Evolutionary conservation across 2,888 invertebrate genomes (phyloP), one percentile per base, ranked within the genome.

Genomic region (Chloromyia formosa): DNA sequence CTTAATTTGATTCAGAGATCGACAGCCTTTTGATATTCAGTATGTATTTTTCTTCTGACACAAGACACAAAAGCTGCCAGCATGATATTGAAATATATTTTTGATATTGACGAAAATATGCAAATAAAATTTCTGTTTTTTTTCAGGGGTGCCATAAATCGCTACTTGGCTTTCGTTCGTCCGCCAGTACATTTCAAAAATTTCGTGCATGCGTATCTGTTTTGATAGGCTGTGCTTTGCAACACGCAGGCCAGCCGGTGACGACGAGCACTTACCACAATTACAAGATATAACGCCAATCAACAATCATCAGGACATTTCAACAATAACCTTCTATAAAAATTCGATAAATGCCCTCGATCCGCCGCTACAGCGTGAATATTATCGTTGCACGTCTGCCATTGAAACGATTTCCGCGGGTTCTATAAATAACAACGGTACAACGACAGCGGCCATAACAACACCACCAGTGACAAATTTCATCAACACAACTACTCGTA

Each of bases 211-310:
- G 94, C 94, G 94, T 90, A 92, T 94, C 90, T 94, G 94, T 88
- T 93, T 94, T 88, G 93, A 94, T 88, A 91, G 91, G 89, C 89
- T 92, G 88, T 94, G 94, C 92, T 94, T 94, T 92, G 92, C 93
- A 90, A 93, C 93, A 89, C 90, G 90, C 91, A 92, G 91, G 89
- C 91, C 91, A 85, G 89, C 90, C 88, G 90, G 89, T 90, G 92
- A 89, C 89, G 92, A 92, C 89, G 92, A 92, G 89, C 77, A 78
- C 76, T 68, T 77, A 74, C 79, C 76, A n/a, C 75, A 77, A 75
- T 23, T 78, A 54, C 54, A 76, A 81, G 75, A 80, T 79, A 80
- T 80, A 80, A 79, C 80, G 77, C 79, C 79, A 76, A 78, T 79
- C 60, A 77, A 77, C 77, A 74, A 76, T 77, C 62, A 75, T 49